phyloP scores from a whole-genome alignment of 1,140 invertebrate genomes.

The Apolygus lucorum region DNA sequence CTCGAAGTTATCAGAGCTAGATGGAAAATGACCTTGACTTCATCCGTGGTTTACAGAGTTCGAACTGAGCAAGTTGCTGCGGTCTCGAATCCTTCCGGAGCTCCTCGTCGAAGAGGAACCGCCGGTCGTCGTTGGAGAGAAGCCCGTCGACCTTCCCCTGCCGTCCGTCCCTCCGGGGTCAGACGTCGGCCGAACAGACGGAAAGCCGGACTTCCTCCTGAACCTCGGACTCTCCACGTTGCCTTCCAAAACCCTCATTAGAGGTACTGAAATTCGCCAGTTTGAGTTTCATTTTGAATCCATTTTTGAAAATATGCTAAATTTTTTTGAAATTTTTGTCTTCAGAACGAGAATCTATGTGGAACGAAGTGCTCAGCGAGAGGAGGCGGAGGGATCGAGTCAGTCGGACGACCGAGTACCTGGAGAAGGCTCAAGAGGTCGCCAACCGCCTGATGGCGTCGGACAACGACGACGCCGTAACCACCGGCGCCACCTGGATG shows the following conservation, averaged over 20 bases:
- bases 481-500: neutral
- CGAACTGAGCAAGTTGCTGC: constrained; percentile 32
- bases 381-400: constrained; percentile 42
- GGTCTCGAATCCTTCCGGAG: constrained; percentile 38
- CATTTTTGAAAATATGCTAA: constrained; percentile 7
- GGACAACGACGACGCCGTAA: neutral
- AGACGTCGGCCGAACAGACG: constrained; percentile 16
- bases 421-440: constrained; percentile 31
- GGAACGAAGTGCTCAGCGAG: constrained; percentile 43
- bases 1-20: no score
- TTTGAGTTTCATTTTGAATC: constrained; percentile 3
- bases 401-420: constrained; percentile 42
- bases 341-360: constrained; percentile 42
- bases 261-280: neutral
- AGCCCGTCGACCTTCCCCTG: constrained; percentile 20
- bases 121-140: neutral
- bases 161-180: constrained; percentile 23
- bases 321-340: constrained; percentile 25
- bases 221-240: constrained; percentile 15
- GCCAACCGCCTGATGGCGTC: neutral
- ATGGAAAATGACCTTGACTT: no score
- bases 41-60: constrained; percentile 28
- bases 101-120: constrained; percentile 38
- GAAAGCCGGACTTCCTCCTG: constrained; percentile 30
- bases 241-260: constrained; percentile 5